Conservation (phyloP, 2,113 vertebrate species). For the Nanorana parkeri region DNA sequence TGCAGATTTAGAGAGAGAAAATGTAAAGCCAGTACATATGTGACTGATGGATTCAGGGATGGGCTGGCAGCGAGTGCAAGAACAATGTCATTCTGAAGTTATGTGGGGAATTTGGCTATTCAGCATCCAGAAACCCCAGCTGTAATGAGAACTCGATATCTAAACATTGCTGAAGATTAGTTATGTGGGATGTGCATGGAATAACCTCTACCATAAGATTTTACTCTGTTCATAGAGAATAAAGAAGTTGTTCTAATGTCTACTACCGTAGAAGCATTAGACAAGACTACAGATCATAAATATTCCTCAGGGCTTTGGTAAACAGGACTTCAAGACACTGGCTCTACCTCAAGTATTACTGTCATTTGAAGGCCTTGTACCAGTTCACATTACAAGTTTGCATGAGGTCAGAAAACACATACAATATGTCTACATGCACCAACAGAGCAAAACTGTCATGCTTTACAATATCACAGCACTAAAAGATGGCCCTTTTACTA, state of each 20-base stretch:
- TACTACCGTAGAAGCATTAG: neutral
- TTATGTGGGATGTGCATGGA: neutral
- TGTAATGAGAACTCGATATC: neutral
- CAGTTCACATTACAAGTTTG: conserved; percentile 11
- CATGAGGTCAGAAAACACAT: neutral
- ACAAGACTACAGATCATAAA: neutral
- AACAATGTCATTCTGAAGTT: conserved; percentile 4
- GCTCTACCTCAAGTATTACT: neutral
- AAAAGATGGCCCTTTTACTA: too few species aligned
- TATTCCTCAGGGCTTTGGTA: neutral
- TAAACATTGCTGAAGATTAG: neutral
- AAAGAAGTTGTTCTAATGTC: neutral
- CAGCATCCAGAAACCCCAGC: conserved; percentile 8
- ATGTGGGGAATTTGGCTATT: conserved; percentile 28
- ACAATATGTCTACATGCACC: neutral
- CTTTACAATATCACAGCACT: too few species aligned
- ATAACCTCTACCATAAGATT: too few species aligned
- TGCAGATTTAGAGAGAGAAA: too few species aligned
- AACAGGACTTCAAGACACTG: conserved; percentile 9
- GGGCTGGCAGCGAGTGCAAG: neutral
- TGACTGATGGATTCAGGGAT: too few species aligned
- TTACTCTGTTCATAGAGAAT: neutral
- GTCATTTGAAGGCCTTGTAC: neutral
- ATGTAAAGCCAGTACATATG: neutral
- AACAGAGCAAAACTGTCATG: neutral